phyloP scores from a whole-genome alignment of 2,888 invertebrate species.

The Scelioninae gen. 2 region DNA sequence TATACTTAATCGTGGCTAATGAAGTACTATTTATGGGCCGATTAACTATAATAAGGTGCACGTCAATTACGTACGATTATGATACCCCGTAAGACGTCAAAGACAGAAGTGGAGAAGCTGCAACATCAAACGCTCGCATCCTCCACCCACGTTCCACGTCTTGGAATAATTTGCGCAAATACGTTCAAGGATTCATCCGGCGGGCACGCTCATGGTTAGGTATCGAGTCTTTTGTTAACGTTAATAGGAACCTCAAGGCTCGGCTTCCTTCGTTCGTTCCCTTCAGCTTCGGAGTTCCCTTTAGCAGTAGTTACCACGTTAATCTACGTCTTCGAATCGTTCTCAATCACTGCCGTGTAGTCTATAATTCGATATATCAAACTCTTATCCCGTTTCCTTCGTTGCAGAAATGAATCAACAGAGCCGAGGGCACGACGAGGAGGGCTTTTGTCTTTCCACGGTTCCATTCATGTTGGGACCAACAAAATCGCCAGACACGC shows the following conservation, averaged over 20 bases:
- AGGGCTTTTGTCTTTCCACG: conserved; percentile 68
- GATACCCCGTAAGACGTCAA: conserved; percentile 35
- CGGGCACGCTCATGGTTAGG: conserved; percentile 28
- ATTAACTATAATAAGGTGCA: conserved; percentile 27
- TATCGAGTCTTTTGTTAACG: conserved; percentile 54
- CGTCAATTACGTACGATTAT: conserved; percentile 26
- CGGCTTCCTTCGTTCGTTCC: conserved; percentile 44
- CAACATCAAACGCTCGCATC: conserved; percentile 34
- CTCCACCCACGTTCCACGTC: neutral
- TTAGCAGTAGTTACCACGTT: conserved; percentile 65
- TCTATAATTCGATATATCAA: conserved; percentile 70
- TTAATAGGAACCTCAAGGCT: conserved; percentile 50
- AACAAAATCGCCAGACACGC: conserved; percentile 59
- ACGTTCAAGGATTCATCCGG: conserved; percentile 28
- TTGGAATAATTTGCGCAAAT: conserved; percentile 48
- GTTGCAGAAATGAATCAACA: conserved; percentile 35
- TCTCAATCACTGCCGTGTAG: conserved; percentile 66
- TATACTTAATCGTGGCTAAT: conserved; percentile 29
- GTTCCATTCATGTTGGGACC: conserved; percentile 61
- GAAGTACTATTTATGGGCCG: conserved; percentile 24
- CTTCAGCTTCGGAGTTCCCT: conserved; percentile 61
- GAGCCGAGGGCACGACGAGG: conserved; percentile 35
- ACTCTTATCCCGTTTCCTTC: conserved; percentile 60
- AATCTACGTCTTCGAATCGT: conserved; percentile 66
- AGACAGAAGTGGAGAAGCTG: conserved; percentile 25